phyloP scores from a whole-genome alignment of 35 echinoderm and acorn worm genomes.

The Lytechinus pictus region DNA sequence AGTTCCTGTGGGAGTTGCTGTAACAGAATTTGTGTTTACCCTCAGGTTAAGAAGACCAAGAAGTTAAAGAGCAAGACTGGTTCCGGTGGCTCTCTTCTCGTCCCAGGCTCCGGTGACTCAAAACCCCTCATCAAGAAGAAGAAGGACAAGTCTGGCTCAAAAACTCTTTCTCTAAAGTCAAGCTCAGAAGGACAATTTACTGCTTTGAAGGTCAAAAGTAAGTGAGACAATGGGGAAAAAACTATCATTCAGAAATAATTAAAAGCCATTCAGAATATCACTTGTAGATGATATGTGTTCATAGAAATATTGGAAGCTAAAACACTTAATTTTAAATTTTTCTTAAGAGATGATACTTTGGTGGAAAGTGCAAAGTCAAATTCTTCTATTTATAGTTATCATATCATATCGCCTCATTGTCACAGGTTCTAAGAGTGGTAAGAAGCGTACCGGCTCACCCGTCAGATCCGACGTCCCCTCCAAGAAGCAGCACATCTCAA shows the following conservation, averaged over 20 bases:
- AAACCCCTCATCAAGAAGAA: constrained; percentile 35
- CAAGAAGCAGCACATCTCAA: constrained; percentile 31
- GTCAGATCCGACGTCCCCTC: background rate
- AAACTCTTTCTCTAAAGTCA: background rate
- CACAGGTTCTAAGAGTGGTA: constrained; percentile 34
- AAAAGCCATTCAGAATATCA: too few species aligned
- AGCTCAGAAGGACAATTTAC: background rate
- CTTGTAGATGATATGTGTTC: too few species aligned
- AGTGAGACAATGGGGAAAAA: background rate
- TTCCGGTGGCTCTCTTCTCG: background rate
- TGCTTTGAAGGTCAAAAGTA: constrained; percentile 2
- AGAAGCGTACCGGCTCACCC: constrained; percentile 17
- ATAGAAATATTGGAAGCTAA: too few species aligned
- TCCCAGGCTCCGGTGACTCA: background rate
- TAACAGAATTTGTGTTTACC: background rate
- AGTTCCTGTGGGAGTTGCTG: too few species aligned
- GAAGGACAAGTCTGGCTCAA: background rate
- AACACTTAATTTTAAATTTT: too few species aligned
- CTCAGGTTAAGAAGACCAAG: constrained; percentile 37
- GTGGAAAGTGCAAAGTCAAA: too few species aligned
- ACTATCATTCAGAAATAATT: background rate
- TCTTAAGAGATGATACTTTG: too few species aligned
- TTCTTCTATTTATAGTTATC: too few species aligned
- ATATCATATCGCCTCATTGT: background rate
- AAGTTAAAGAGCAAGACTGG: background rate